Evolutionary conservation across 2,113 vertebrate genomes (phyloP).

Genomic region (Motacilla tschutschensis): DNA sequence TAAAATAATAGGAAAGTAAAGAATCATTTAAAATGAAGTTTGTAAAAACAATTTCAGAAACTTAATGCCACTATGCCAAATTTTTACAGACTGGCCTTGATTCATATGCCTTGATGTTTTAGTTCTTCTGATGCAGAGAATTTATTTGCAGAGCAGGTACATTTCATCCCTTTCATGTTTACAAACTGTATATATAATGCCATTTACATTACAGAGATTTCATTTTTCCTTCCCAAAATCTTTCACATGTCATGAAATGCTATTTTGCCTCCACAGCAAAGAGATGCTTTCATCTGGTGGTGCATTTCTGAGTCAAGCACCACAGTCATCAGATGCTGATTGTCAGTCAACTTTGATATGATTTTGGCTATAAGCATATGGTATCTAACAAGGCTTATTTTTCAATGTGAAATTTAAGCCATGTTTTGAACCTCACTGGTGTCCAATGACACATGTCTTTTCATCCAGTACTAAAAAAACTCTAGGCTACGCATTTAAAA

Average conservation of each 20-base stretch:
- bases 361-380: not conserved
- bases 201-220: not conserved
- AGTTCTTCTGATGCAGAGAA: conserved; percentile 32
- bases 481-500: not conserved
- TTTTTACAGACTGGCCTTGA: not conserved
- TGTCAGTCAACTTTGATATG: not conserved
- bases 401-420: not conserved
- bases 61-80: not conserved
- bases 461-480: not conserved
- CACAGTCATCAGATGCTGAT: not conserved
- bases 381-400: not conserved
- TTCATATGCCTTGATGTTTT: conserved; percentile 10
- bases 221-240: not conserved
- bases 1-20: not conserved
- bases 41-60: not conserved
- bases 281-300: not conserved
- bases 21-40: not conserved
- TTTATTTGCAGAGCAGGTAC: conserved; percentile 55
- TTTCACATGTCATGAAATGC: not conserved
- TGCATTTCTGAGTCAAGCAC: not conserved
- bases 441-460: not conserved
- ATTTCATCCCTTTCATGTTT: conserved; percentile 26
- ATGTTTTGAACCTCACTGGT: not conserved
- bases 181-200: not conserved
- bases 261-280: not conserved